These are phyloP conservation scores for Notocelia uddmanniana DNA, from an alignment of 2,888 invertebrate species.

Conservation along the genomic window DNA sequence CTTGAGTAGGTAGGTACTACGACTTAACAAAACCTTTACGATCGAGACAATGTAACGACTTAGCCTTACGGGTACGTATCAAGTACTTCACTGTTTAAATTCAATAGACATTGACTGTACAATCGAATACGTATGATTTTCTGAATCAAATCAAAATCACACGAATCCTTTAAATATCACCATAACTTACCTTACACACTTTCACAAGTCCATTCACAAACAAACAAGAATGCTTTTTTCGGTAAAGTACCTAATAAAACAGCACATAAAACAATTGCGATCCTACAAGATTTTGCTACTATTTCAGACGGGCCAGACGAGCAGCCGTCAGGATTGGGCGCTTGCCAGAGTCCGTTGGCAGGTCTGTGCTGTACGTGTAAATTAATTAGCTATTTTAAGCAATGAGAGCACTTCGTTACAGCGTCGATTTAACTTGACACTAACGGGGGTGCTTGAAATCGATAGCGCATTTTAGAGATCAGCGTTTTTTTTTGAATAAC, in stretches of 20 bases:
- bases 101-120: no score
- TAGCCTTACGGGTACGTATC: no score
- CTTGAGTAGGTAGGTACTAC: no score
- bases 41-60: no score
- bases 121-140: no score
- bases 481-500: not conserved
- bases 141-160: no score
- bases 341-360: conserved; percentile 38
- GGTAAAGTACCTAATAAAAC: conserved; percentile 9
- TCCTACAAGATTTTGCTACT: not conserved
- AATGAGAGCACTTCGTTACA: conserved; percentile 33
- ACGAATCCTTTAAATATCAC: no score
- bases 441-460: not conserved
- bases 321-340: conserved; percentile 34
- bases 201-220: conserved; percentile 29
- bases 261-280: conserved; percentile 28
- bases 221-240: conserved; percentile 25
- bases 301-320: conserved; percentile 34
- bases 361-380: conserved; percentile 13
- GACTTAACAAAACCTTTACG: no score
- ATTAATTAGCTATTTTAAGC: conserved; percentile 43
- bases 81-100: no score
- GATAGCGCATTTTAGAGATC: not conserved
- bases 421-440: not conserved
- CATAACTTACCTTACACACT: conserved; percentile 2